These are phyloP conservation scores for Aspidapion aeneum DNA, from an alignment of 2,888 invertebrate species.

Conservation along the genomic window DNA sequence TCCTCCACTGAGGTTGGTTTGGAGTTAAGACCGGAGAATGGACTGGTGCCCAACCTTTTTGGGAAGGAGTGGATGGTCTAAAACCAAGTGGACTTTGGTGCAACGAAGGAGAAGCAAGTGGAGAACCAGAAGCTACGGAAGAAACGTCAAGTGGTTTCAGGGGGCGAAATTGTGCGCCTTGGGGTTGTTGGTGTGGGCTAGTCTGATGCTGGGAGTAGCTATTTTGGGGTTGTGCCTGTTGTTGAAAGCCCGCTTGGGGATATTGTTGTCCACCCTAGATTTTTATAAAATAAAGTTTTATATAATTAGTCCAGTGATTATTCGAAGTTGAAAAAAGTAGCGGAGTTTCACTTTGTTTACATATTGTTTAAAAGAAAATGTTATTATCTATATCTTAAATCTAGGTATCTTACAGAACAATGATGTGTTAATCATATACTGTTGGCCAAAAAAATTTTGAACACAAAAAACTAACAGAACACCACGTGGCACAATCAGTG, in stretches of 20 bases:
- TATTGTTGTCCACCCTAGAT: constrained; percentile 45
- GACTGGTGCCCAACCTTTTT: constrained; percentile 50
- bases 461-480: no score
- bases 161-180: constrained; percentile 29
- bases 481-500: no score
- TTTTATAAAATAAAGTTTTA: no score
- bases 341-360: no score
- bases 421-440: no score
- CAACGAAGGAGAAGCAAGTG: constrained; percentile 47
- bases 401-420: no score
- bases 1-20: constrained; percentile 15
- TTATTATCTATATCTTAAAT: no score
- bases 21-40: constrained; percentile 47
- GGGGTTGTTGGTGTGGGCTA: constrained; percentile 18
- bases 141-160: constrained; percentile 37
- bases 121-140: constrained; percentile 35
- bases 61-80: constrained; percentile 41
- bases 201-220: constrained; percentile 22
- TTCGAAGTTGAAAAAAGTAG: no score
- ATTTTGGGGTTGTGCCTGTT: constrained; percentile 30
- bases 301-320: no score
- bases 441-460: no score
- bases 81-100: constrained; percentile 37
- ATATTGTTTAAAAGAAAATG: no score
- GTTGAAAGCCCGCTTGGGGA: constrained; percentile 18